These are phyloP conservation scores for Orientallactaga sibirica DNA, from an alignment of 2,797 vertebrate species.

Conservation along the genomic window DNA sequence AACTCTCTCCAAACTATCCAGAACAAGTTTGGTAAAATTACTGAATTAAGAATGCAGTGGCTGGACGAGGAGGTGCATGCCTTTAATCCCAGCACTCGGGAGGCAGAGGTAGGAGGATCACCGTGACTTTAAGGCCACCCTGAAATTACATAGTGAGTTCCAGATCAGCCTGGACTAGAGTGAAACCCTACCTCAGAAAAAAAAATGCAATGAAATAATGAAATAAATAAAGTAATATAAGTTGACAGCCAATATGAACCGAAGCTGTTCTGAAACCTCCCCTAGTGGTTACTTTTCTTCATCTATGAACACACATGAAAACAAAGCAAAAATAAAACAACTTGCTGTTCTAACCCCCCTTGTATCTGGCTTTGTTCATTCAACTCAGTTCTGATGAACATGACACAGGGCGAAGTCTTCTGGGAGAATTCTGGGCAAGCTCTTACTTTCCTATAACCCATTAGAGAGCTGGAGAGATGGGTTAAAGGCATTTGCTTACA, in stretches of 20 bases:
- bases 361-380: not conserved
- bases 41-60: conserved; percentile 50
- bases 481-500: no score
- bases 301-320: no score
- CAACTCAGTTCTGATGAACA: not conserved
- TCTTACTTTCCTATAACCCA: not conserved
- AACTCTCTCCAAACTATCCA: conserved; percentile 28
- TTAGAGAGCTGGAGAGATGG: no score
- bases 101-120: no score
- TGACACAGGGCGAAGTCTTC: not conserved
- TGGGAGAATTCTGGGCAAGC: not conserved
- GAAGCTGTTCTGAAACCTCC: not conserved
- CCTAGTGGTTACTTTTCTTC: not conserved
- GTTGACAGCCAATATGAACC: not conserved
- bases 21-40: not conserved
- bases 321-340: not conserved
- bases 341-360: not conserved
- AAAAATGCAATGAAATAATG: no score
- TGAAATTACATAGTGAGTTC: no score
- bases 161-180: no score
- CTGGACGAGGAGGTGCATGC: no score
- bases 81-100: no score
- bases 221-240: not conserved
- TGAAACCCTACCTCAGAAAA: no score
- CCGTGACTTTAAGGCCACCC: no score